Percentiles rank a stretch among this genome's conserved stretches.
Conservation (phyloP, 2,113 vertebrate species). For the Nothoprocta perdicaria region DNA sequence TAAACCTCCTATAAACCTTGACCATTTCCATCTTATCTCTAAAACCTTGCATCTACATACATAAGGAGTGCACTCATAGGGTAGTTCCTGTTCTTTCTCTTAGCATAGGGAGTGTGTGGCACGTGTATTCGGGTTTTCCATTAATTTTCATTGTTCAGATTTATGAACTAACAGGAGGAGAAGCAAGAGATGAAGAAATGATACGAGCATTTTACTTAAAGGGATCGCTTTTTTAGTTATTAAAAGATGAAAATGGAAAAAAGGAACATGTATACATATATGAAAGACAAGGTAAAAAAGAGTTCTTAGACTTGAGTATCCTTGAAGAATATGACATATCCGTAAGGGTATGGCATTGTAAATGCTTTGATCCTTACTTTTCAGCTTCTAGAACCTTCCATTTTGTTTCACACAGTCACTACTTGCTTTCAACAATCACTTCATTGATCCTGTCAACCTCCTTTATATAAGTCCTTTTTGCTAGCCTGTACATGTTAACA, state of each 20-base stretch:
- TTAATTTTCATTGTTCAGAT: neutral
- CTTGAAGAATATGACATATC: too few relatives aligned
- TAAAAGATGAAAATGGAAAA: neutral
- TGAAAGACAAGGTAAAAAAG: fast-evolving
- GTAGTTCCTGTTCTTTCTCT: neutral
- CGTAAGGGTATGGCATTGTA: neutral
- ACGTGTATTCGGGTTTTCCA: neutral
- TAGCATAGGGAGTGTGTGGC: neutral
- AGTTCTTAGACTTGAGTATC: neutral
- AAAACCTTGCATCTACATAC: neutral
- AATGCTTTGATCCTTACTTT: neutral
- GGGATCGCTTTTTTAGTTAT: neutral
- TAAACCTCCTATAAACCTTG: neutral
- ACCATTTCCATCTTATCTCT: neutral
- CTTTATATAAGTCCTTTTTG: neutral
- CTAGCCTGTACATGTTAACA: neutral
- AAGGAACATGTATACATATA: neutral
- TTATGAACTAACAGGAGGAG: neutral
- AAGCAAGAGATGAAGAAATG: neutral
- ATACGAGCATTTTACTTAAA: neutral
- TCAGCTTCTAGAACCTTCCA: neutral
- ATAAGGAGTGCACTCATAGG: neutral
- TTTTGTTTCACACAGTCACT: neutral
- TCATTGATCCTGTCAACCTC: neutral
- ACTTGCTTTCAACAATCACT: neutral